These are phyloP conservation scores for Drosophila subquinaria DNA, from an alignment of 2,888 invertebrate species.

Conservation along the genomic window DNA sequence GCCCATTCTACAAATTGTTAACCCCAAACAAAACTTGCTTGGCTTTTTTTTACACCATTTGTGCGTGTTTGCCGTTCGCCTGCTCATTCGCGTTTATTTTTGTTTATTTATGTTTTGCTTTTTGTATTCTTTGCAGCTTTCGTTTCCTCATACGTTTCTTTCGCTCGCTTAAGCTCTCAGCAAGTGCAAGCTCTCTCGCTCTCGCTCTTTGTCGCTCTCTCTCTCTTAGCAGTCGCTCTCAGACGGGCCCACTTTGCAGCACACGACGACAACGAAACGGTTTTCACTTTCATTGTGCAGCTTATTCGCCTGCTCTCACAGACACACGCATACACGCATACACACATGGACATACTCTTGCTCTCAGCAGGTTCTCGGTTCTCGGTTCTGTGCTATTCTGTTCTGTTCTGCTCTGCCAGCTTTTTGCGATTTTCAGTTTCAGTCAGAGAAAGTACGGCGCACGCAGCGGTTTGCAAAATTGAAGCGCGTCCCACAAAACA, in stretches of 20 bases:
- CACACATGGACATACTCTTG: conserved; percentile 18
- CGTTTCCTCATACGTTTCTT: conserved; percentile 62
- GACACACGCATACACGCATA: conserved; percentile 3
- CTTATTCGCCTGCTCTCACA: conserved; percentile 50
- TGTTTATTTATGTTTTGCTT: conserved; percentile 82
- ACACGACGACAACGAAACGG: conserved; percentile 44
- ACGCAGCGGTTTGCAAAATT: conserved; percentile 81
- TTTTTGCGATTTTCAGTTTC: conserved; percentile 66
- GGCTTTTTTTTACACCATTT: conserved; percentile 23
- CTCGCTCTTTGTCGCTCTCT: conserved; percentile 21
- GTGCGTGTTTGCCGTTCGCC: conserved; percentile 49
- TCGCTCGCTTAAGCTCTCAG: conserved; percentile 32
- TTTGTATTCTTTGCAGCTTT: conserved; percentile 68
- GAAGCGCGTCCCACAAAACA: conserved; percentile 46
- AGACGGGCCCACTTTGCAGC: conserved; percentile 53
- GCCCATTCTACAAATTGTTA: conserved; percentile 62
- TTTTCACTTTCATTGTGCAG: conserved; percentile 78
- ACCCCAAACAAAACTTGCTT: conserved; percentile 40
- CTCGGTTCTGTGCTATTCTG: conserved; percentile 20
- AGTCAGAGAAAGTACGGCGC: conserved; percentile 86
- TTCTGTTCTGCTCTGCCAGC: conserved; percentile 46
- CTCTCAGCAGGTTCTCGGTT: conserved; percentile 30
- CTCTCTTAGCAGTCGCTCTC: conserved; percentile 38
- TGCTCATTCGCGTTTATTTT: conserved; percentile 77
- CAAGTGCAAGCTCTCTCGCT: conserved; percentile 13